Conservation (phyloP, 2,888 invertebrate genomes). For the Oegoconia quadripuncta region DNA sequence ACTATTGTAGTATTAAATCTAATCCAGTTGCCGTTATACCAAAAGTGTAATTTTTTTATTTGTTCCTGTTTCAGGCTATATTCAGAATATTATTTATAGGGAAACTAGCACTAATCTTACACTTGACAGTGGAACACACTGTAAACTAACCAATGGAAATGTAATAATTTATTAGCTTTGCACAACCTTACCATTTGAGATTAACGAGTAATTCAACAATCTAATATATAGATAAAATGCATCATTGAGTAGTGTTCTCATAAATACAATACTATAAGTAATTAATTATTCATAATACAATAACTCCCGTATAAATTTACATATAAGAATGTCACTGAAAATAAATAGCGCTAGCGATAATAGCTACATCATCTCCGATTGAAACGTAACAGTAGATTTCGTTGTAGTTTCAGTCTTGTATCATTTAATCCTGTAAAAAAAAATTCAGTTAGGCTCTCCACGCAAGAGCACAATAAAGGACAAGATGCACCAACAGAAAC, state of each 20-base stretch:
- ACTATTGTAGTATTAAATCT: too few species aligned
- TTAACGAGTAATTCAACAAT: not conserved
- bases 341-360: constrained; percentile 45
- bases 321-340: constrained; percentile 36
- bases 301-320: constrained; percentile 28
- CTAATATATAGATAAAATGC: constrained; percentile 2
- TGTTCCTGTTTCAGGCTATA: too few species aligned
- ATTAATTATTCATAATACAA: constrained; percentile 29
- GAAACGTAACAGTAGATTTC: constrained; percentile 54
- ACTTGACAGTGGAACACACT: not conserved
- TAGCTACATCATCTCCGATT: constrained; percentile 30
- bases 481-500: too few species aligned
- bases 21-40: too few species aligned
- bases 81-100: not conserved
- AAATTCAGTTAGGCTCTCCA: not conserved
- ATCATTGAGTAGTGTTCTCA: constrained; percentile 12
- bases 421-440: constrained; percentile 56
- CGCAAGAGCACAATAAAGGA: too few species aligned
- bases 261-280: constrained; percentile 28
- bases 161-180: not conserved
- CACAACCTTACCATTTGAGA: not conserved
- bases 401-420: constrained; percentile 68
- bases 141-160: not conserved
- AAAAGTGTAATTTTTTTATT: too few species aligned
- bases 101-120: not conserved